Percentiles rank a stretch among this genome's conserved stretches.
These are phyloP conservation scores for Drosophila rufa DNA, from an alignment of 1,140 invertebrate genomes.

Conservation along the genomic window DNA sequence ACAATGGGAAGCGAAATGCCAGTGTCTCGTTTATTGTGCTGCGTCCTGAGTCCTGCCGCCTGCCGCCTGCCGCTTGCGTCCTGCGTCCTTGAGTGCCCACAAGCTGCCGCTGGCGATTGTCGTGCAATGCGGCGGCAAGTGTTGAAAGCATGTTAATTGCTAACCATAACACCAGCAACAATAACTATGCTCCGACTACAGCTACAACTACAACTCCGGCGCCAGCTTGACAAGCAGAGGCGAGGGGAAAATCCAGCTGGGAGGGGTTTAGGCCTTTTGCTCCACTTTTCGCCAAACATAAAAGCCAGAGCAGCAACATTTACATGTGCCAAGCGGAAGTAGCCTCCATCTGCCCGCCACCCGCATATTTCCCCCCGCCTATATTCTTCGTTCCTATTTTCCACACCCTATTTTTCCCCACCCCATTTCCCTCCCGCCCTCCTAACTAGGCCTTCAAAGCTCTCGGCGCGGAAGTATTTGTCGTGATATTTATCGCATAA, in stretches of 20 bases:
- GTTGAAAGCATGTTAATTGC: conserved; percentile 82
- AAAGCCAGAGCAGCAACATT: conserved; percentile 55
- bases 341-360: conserved; percentile 4
- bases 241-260: conserved; percentile 15
- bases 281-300: conserved; percentile 42
- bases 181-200: conserved; percentile 24
- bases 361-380: background rate
- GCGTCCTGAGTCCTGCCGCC: background rate
- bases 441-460: conserved; percentile 35
- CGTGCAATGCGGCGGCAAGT: conserved; percentile 69
- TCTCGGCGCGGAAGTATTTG: conserved; percentile 70
- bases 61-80: conserved; percentile 5
- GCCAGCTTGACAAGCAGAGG: conserved; percentile 38
- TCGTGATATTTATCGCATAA: conserved; percentile 81
- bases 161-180: conserved; percentile 67
- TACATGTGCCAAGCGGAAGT: conserved; percentile 69
- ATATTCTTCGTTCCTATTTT: conserved; percentile 1
- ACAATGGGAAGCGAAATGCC: conserved; percentile 28
- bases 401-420: conserved; percentile 2
- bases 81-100: conserved; percentile 60
- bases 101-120: conserved; percentile 53
- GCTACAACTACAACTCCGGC: conserved; percentile 44
- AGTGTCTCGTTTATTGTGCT: conserved; percentile 53
- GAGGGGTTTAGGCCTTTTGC: conserved; percentile 38
- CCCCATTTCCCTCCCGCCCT: background rate